These are phyloP conservation scores for Drosophila helvetica DNA, from an alignment of 2,888 invertebrate species.

Conservation along the genomic window DNA sequence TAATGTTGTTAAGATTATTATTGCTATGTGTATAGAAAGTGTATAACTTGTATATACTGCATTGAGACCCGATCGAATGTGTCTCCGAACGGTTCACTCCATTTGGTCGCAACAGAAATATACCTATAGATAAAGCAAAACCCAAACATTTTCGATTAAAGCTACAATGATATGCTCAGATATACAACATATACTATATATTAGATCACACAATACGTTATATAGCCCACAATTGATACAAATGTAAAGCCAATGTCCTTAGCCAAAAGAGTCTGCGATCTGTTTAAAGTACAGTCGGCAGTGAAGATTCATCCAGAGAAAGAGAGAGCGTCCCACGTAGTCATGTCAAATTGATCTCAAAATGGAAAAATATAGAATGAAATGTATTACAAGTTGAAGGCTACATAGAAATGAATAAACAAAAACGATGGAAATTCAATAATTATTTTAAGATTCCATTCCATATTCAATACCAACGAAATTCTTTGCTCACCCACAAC, in stretches of 20 bases:
- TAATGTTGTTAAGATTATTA: slow-evolving; percentile 69
- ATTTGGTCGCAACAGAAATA: slow-evolving; percentile 38
- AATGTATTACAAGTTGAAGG: slow-evolving; percentile 44
- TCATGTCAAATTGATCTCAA: slow-evolving; percentile 71
- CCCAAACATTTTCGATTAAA: slow-evolving; percentile 41
- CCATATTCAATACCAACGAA: slow-evolving; percentile 48
- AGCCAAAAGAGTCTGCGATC: slow-evolving; percentile 10
- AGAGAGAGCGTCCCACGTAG: slow-evolving; percentile 27
- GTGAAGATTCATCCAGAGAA: not conserved
- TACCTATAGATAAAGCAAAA: slow-evolving; percentile 35
- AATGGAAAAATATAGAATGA: slow-evolving; percentile 40
- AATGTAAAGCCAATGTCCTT: slow-evolving; percentile 7
- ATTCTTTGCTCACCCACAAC: slow-evolving; percentile 28
- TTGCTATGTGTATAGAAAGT: slow-evolving; percentile 48
- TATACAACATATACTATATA: slow-evolving; percentile 22
- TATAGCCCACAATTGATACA: slow-evolving; percentile 9
- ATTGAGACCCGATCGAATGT: slow-evolving; percentile 44
- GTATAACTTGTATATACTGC: slow-evolving; percentile 62
- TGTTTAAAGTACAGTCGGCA: not conserved
- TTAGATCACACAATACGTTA: slow-evolving; percentile 1
- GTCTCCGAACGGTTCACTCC: slow-evolving; percentile 26
- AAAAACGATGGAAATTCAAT: slow-evolving; percentile 51
- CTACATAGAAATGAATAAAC: slow-evolving; percentile 22
- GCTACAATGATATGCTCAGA: slow-evolving; percentile 31
- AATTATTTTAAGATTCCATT: slow-evolving; percentile 63